Conservation (phyloP, 2,113 vertebrate genomes). For the Callopanchax toddi region DNA sequence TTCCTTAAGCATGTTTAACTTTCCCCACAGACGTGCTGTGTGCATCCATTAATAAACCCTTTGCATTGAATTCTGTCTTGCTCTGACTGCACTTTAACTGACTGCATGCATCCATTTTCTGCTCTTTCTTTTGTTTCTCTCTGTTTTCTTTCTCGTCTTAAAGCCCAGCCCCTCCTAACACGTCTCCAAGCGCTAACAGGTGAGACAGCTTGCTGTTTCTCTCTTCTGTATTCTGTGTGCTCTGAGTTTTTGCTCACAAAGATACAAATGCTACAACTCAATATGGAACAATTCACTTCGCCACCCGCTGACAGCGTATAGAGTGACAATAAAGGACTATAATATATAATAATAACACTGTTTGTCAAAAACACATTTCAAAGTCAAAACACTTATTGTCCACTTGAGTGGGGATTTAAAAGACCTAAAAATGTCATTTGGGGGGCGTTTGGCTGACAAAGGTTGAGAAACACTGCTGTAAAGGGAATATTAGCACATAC, state of each 20-base stretch:
- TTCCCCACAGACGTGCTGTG: conserved; percentile 1
- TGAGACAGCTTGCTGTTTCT: conserved; percentile 65
- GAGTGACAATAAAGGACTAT: too few species aligned
- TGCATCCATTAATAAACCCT: conserved; percentile 18
- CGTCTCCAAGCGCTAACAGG: conserved; percentile 79
- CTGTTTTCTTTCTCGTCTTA: conserved; percentile 70
- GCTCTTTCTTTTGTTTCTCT: conserved; percentile 62
- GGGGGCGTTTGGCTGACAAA: too few species aligned
- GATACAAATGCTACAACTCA: too few species aligned
- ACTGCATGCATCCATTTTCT: conserved; percentile 61
- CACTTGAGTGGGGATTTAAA: too few species aligned
- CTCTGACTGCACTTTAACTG: conserved; percentile 35
- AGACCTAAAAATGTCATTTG: too few species aligned
- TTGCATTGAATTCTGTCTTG: conserved; percentile 15
- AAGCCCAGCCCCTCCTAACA: conserved; percentile 82
- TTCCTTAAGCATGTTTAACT: conserved; percentile 14
- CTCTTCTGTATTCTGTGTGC: conserved; percentile 5
- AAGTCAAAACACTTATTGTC: too few species aligned
- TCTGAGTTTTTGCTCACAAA: background rate
- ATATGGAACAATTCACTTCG: background rate
- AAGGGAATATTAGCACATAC: too few species aligned
- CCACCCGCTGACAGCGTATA: too few species aligned
- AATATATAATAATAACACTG: too few species aligned
- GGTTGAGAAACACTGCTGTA: too few species aligned
- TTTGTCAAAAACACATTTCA: too few species aligned